Base-by-base conservation (phyloP, 2,888 invertebrate species). In the Hypomecis atomaria region DNA sequence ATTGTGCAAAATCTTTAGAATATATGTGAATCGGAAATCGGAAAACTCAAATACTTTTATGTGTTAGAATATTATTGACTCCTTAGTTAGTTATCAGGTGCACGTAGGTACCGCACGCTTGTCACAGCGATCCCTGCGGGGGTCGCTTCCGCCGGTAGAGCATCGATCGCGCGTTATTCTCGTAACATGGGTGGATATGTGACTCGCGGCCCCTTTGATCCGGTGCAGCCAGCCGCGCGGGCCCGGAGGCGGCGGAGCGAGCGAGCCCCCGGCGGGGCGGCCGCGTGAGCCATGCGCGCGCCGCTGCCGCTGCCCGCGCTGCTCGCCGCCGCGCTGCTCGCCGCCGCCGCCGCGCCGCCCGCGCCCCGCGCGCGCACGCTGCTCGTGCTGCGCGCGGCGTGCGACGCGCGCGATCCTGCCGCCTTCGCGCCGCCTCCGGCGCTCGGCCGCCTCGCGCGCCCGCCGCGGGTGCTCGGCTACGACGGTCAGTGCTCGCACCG, bases 261-360 rank as follows among this genome's bases (percentile, higher is more conserved):
- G 70, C 69, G 70, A 73, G 74, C 74, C 69, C 49, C 49, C 9
- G 37, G 50, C 13, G 38, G 38, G 63, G 44, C 49, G 55, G 13
- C 34, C 73, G 47, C 72, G 75, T 58, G 52, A 52, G 69, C 60
- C 77, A 73, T 74, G 80, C 85, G 87, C 81, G 79, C 76, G 75
- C 76, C 73, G 86, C 84, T 87, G 86, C 86, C 75, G 78, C 74
- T 88, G 86, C 87, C 85, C 81, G 86, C 77, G 75, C 75, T 73
- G 63, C 65, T 72, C 71, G 23, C 23, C 3, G 23, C 23, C 23
- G 71, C 76, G 71, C 77, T 78, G 76, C 79, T 76, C 74, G 76
- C 73, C 71, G 79, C 70, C 72, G 71, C 74, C 71, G 74, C 67
- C 71, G 49, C 58, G 69, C 70, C 61, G 72, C 53, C 70, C 73